Conservation (phyloP, 2,888 invertebrate genomes). For the Dione vanillae region DNA sequence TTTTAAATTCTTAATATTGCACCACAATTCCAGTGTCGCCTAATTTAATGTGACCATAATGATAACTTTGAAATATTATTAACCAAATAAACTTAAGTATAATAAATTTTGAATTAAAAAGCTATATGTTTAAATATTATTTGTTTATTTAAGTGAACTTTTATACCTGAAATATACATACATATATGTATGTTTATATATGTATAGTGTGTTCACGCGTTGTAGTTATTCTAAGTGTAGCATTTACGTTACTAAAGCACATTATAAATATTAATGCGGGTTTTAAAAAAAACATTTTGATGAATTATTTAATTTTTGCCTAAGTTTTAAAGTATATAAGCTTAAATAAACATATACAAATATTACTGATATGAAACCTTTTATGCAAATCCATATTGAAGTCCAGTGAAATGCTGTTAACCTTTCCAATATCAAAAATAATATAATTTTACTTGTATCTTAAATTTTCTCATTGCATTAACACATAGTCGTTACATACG, state of each 20-base stretch:
- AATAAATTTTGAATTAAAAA: too few species aligned
- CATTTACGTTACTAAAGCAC: neutral
- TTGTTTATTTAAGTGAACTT: neutral
- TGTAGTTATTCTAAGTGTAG: neutral
- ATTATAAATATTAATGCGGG: neutral
- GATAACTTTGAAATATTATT: neutral
- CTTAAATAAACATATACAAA: neutral
- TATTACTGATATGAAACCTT: conserved; percentile 16
- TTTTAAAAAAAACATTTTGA: neutral
- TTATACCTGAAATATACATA: neutral
- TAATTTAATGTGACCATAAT: conserved; percentile 1
- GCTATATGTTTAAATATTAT: neutral
- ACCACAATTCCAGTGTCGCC: conserved; percentile 4
- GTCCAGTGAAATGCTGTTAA: conserved; percentile 3
- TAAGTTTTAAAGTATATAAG: neutral
- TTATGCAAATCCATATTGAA: conserved; percentile 9
- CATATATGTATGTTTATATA: too few species aligned
- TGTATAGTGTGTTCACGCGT: neutral
- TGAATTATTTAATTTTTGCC: neutral
- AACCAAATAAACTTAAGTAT: neutral
- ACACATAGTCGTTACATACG: conserved; percentile 37
- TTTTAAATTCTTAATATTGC: conserved; percentile 17
- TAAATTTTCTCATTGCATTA: conserved; percentile 30
- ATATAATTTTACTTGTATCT: conserved; percentile 31
- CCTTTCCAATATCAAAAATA: conserved; percentile 30